Evolutionary conservation across 2,113 vertebrate genomes (phyloP).

Genomic region (Stomatorhinus ivindoensis): DNA sequence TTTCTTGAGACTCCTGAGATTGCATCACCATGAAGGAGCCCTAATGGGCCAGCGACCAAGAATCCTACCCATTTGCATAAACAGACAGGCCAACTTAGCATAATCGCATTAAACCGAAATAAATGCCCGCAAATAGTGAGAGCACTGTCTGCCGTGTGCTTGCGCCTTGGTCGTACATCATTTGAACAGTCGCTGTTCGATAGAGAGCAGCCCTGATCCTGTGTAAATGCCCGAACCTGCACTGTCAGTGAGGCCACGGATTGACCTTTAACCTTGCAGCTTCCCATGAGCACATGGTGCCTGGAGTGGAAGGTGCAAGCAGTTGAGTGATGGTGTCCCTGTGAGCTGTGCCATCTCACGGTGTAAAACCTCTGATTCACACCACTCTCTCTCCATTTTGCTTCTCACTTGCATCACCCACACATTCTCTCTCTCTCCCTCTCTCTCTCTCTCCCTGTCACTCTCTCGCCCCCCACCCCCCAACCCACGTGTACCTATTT

Average conservation of each 20-base stretch:
- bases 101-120: slow-evolving; percentile 14
- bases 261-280: neutral
- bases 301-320: neutral
- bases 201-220: neutral
- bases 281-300: neutral
- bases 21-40: neutral
- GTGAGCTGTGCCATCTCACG: slow-evolving; percentile 1
- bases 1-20: neutral
- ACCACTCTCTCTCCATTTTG: neutral
- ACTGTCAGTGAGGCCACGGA: neutral
- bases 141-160: neutral
- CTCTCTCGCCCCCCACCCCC: neutral
- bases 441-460: slow-evolving; percentile 9
- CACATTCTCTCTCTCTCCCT: neutral
- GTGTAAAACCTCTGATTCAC: slow-evolving; percentile 15
- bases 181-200: neutral
- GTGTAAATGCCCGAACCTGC: neutral
- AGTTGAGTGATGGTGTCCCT: neutral
- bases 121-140: neutral
- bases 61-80: slow-evolving; percentile 12
- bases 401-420: slow-evolving; percentile 21
- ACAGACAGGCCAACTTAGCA: slow-evolving; percentile 2
- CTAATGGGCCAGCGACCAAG: neutral
- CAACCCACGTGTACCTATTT: slow-evolving; percentile 16
- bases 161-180: neutral